These are phyloP conservation scores for Phortica magna DNA, from an alignment of 2,888 invertebrate species.

Conservation along the genomic window DNA sequence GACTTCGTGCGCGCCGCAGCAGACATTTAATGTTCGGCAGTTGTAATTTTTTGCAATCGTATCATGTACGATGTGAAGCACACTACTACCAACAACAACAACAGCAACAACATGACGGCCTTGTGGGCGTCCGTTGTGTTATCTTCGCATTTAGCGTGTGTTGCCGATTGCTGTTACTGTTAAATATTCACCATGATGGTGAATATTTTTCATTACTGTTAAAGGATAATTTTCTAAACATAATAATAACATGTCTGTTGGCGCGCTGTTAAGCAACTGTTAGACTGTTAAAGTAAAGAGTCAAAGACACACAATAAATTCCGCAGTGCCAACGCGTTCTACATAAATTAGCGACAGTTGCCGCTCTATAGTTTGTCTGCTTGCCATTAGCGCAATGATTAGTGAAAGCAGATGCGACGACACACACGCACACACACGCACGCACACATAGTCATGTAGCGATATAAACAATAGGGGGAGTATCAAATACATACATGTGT, in stretches of 20 bases:
- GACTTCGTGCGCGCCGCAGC: too few species aligned
- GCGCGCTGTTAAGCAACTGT: too few species aligned
- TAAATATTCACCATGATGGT: background rate
- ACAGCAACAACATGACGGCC: too few species aligned
- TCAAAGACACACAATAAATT: background rate
- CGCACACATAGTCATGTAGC: background rate
- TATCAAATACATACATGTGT: background rate
- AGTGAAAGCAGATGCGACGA: slow-evolving; percentile 72
- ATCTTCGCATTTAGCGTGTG: too few species aligned
- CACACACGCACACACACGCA: background rate
- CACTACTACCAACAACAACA: too few species aligned
- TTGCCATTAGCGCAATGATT: slow-evolving; percentile 64
- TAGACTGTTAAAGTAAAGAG: background rate
- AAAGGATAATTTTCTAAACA: background rate
- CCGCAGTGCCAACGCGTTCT: background rate
- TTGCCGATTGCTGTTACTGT: background rate
- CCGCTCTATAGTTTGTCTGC: background rate
- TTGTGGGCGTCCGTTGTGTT: too few species aligned
- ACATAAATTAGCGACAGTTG: background rate
- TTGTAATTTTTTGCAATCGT: too few species aligned
- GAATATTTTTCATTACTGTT: background rate
- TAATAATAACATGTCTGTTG: too few species aligned
- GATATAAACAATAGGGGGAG: background rate
- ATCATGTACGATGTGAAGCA: too few species aligned
- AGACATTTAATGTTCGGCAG: too few species aligned